Evolutionary conservation across 2,113 vertebrate genomes (phyloP), one percentile per base, ranked within the genome.

Genomic region (Lipophrys pholis): DNA sequence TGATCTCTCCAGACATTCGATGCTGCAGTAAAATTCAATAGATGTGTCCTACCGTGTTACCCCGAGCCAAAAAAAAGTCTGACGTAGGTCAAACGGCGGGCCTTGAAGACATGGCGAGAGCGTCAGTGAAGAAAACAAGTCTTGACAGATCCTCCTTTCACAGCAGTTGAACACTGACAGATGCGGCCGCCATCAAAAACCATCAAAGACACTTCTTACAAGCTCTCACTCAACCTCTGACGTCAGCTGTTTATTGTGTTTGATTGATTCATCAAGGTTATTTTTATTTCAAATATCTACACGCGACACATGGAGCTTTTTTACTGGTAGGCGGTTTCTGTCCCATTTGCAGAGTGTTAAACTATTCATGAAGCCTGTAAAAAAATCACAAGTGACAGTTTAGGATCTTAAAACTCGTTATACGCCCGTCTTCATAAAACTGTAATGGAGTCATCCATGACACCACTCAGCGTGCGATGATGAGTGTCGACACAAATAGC

Each of bases 331-430:
- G 68, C 64, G 36, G 17, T 83, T 76, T 69, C 39, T 75, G 65
- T 79, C 88, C 80, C 17, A 86, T 80, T 63, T 62, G 61, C 60
- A 9, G 41, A 50, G 61, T 88, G 75, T 81, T 75, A 79, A 83
- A 78, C 52, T 51, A 72, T 68, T 83, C 75, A 81, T 30, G 14
- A 78, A 86, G 77, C 40, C 73, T 51, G 51, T 73, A 73, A 88
- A 89, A 30, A 30, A 30, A 50, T 72, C 55, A 63, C 64, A 77
- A 54, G 51, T 21, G 16, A 50, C 73, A 60, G 81, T 79, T 74
- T 63, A 67, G 62, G 11, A 54, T 45, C 77, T 82, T 85, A 80
- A 85, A 89, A 80, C 16, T 60, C 49, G 78, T 85, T 75, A 78
- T 43, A 76, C 50, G 30, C n/a, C 56, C 68, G 51, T 83, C 49